Base-by-base conservation (phyloP, 2,888 invertebrate species). In the Orchesellides sinensis region DNA sequence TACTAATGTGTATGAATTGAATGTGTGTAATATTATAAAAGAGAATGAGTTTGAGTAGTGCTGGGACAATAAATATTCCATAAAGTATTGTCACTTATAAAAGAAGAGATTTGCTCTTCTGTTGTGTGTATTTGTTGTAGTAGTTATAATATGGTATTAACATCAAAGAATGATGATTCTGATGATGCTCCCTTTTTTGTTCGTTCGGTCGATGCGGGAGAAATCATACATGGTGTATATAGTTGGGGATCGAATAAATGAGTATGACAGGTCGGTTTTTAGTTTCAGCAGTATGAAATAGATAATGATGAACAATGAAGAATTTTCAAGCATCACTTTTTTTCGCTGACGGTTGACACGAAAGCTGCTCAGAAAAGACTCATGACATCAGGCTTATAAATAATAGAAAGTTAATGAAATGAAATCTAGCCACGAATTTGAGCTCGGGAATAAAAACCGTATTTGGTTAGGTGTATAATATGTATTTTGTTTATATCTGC, bases 71-170 rank as follows among this genome's bases (percentile, higher is more conserved):
- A 19, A 27, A 54, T 54, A 75, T 77, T 77, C 61, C 77, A 69
- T 77, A 68, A 75, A 75, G 75, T 70, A 78, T 78, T 78, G 78
- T 70, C 69, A 70, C 69, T 63, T 70, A 78, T 78, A 49, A 78
- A 69, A 78, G 49, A 32, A 70, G 61, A 78, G 78, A 78, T 78
- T 78, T 78, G 78, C 70, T 78, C 69, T 59, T 40, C 69, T 70
- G 49, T 69, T 78, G 78, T 78, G 40, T 49, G 69, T 70, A 78
- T 69, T 78, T 78, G 69, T 78, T 78, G 78, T 54, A 69, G 54
- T 45, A 6, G 27, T 52, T 19, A 66, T 75, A 65, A 75, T 65
- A 40, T 27, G 52, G 78, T 52, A 78, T 78, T 78, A 70, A 70
- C 70, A 63, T 47, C 35, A 27, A n/a, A n/a, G n/a, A n/a, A n/a